Base-by-base conservation (phyloP, 2,113 vertebrate species). In the Ovis canadensis region DNA sequence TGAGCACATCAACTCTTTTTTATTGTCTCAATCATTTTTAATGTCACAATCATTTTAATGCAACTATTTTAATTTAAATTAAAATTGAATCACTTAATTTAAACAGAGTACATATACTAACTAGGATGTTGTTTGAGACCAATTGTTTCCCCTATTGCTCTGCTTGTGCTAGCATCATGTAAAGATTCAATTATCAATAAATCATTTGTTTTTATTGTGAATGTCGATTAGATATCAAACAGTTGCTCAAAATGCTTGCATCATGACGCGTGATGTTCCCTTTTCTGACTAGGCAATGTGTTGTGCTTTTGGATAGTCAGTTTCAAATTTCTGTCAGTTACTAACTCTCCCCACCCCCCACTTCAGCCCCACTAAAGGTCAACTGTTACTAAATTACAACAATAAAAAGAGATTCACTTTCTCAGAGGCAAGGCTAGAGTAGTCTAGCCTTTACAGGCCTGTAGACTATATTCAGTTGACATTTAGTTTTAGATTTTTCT, bases 261-360 rank as follows among this genome's bases (percentile, higher is more conserved):
- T 92, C 67, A 52, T 94, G 95, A 96, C 87, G 80, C 7, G 2
- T 96, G 96, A 60, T 94, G 96, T 97, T 98, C 97, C 91, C 54
- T 82, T 96, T 96, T 96, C 96, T 84, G 96, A 74, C 40, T 55
- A 83, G 96, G 93, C 95, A 95, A 67, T 54, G 88, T 94, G 90
- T 96, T 97, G 64, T 98, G 97, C 89, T 87, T 97, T 74, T 87
- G 93, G 93, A 91, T 89, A 93, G 88, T 96, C 94, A 71, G 21
- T 86, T 98, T 96, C 94, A 84, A 71, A 83, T 78, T 97, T 91
- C 95, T 5, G 2, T 81, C 36, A 31, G 94, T 98, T 86, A 90
- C 87, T 98, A 91, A 2, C 14, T 13, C 82, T 80, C 94, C 74
- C 90, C 92, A 2, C 3, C 0, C 94, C 3, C 6, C 0, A 29